Evolutionary conservation across 92 coral and sea anemone species (phyloP).

Genomic region (Epizoanthus rinbou): DNA sequence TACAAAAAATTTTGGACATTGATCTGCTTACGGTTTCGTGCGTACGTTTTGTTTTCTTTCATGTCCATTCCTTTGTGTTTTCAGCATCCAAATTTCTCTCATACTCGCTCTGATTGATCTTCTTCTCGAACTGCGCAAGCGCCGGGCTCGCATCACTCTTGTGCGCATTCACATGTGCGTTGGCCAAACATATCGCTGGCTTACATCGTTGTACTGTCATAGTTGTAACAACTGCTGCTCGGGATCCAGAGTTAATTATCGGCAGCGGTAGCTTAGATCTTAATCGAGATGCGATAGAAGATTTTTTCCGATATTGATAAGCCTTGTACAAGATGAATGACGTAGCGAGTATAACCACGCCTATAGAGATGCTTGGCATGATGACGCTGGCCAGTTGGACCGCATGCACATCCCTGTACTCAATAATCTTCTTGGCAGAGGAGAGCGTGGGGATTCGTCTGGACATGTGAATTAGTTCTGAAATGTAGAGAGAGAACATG

Average conservation of each 20-base stretch:
- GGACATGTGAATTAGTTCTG: conserved; percentile 8
- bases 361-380: conserved; percentile 72
- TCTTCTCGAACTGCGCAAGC: conserved; percentile 24
- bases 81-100: conserved; percentile 18
- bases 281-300: neutral
- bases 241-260: neutral
- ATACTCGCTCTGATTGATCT: conserved; percentile 2
- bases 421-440: neutral
- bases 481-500: no score
- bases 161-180: neutral
- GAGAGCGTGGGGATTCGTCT: neutral
- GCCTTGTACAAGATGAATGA: conserved; percentile 46
- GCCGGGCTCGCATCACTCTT: neutral
- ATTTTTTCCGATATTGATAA: conserved; percentile 34
- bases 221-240: neutral
- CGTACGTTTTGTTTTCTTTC: neutral
- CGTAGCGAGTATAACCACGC: conserved; percentile 50
- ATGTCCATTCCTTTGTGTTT: conserved; percentile 17
- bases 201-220: neutral
- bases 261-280: neutral
- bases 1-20: no score
- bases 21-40: no score
- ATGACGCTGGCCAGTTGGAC: conserved; percentile 86
- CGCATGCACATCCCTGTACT: conserved; percentile 59
- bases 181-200: conserved; percentile 3